Conservation (phyloP, 2,888 invertebrate species). For the Drosophila pseudotakahashii region DNA sequence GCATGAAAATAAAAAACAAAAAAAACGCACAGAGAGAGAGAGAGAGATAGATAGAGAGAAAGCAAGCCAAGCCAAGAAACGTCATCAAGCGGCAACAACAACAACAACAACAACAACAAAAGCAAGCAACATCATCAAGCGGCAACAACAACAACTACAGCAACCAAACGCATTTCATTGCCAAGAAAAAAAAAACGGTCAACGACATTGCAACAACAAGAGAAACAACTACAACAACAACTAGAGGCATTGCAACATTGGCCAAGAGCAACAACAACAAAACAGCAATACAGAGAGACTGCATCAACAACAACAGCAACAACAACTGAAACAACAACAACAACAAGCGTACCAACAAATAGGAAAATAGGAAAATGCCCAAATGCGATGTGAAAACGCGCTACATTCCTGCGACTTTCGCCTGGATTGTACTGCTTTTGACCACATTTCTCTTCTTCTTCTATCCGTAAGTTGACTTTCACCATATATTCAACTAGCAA, state of each 20-base stretch:
- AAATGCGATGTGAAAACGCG: slow-evolving; percentile 98
- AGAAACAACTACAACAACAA: slow-evolving; percentile 17
- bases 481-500: background rate
- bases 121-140: slow-evolving; percentile 3
- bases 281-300: slow-evolving; percentile 31
- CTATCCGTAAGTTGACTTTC: slow-evolving; percentile 95
- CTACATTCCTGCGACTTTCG: slow-evolving; percentile 99
- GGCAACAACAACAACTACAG: slow-evolving; percentile 19
- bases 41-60: slow-evolving; percentile 6
- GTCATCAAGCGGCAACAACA: slow-evolving; percentile 37
- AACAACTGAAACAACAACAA: slow-evolving; percentile 23
- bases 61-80: slow-evolving; percentile 44
- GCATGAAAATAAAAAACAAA: background rate
- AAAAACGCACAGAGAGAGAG: slow-evolving; percentile 5
- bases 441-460: slow-evolving; percentile 98
- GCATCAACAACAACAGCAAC: slow-evolving; percentile 21
- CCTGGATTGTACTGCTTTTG: slow-evolving; percentile 97
- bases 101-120: slow-evolving; percentile 9
- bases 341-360: slow-evolving; percentile 22
- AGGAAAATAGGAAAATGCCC: slow-evolving; percentile 88
- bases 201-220: slow-evolving; percentile 43
- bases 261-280: slow-evolving; percentile 33
- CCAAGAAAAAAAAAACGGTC: slow-evolving; percentile 42
- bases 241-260: slow-evolving; percentile 18
- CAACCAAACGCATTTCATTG: slow-evolving; percentile 47